Percentiles rank a stretch among this genome's conserved stretches.
Evolutionary conservation across 2,797 vertebrate species (phyloP).

Genomic region (Tarsius wallacei): DNA sequence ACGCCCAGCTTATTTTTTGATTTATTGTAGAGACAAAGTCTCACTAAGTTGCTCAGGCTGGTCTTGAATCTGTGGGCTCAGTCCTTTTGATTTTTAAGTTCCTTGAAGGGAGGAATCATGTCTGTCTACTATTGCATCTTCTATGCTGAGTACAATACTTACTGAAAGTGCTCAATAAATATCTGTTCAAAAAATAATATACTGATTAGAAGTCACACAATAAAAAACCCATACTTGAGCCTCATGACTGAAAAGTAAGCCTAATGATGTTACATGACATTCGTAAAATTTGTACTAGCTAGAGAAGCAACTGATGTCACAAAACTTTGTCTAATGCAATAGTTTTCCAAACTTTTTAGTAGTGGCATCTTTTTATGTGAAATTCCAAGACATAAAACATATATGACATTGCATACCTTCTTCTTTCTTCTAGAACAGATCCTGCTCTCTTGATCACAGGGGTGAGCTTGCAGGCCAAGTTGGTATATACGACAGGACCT

Average conservation of each 20-base stretch:
- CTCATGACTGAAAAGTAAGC: background rate
- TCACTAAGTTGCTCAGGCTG: too few species aligned
- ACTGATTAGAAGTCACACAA: conserved; percentile 35
- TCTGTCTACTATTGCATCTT: background rate
- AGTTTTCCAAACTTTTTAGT: conserved; percentile 33
- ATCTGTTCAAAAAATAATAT: conserved; percentile 56
- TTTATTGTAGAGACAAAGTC: too few species aligned
- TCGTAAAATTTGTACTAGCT: conserved; percentile 16
- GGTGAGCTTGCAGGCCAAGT: background rate
- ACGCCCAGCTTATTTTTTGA: too few species aligned
- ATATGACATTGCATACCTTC: background rate
- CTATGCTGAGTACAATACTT: background rate
- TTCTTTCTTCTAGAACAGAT: background rate
- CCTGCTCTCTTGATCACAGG: background rate
- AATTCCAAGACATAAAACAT: background rate
- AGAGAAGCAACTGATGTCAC: background rate
- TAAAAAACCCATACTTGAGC: background rate
- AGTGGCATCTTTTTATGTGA: conserved; percentile 32
- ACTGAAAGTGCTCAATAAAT: background rate
- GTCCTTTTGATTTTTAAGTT: background rate
- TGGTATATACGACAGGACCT: background rate
- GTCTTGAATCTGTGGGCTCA: too few species aligned
- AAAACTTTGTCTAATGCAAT: background rate
- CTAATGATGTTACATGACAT: background rate
- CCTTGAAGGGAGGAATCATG: background rate